phyloP scores from a whole-genome alignment of 2,797 vertebrate genomes.

The Holocentrus rufus region DNA sequence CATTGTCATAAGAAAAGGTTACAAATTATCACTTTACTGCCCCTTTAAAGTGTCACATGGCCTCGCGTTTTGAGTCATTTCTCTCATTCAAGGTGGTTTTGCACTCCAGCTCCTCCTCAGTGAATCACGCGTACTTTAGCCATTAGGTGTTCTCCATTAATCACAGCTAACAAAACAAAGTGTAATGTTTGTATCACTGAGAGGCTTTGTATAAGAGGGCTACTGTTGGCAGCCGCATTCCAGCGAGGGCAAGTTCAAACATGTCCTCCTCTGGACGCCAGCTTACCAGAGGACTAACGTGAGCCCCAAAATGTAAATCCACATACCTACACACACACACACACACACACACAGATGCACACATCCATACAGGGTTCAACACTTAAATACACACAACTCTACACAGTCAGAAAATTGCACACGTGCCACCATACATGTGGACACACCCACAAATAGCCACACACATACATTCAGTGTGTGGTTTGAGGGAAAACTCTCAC shows the following conservation, averaged over 20 bases:
- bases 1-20: too few species aligned
- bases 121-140: conserved; percentile 24
- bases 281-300: conserved; percentile 1
- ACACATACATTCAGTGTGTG: too few species aligned
- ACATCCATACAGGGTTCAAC: not conserved
- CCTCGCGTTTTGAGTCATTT: too few species aligned
- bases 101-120: not conserved
- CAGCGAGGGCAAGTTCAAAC: conserved; percentile 54
- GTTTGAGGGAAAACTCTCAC: too few species aligned
- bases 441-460: too few species aligned
- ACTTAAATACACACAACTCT: not conserved
- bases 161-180: conserved; percentile 12
- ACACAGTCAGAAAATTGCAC: not conserved
- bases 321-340: conserved; percentile 14
- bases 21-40: too few species aligned
- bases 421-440: not conserved
- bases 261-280: conserved; percentile 4
- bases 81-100: not conserved
- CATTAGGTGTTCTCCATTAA: conserved; percentile 7
- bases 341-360: conserved; percentile 13
- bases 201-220: not conserved
- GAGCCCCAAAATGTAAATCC: not conserved
- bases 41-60: too few species aligned
- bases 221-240: conserved; percentile 45
- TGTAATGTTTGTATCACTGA: not conserved